Evolutionary conservation across 2,888 invertebrate species (phyloP).

Genomic region (Sarcophaga caerulescens): DNA sequence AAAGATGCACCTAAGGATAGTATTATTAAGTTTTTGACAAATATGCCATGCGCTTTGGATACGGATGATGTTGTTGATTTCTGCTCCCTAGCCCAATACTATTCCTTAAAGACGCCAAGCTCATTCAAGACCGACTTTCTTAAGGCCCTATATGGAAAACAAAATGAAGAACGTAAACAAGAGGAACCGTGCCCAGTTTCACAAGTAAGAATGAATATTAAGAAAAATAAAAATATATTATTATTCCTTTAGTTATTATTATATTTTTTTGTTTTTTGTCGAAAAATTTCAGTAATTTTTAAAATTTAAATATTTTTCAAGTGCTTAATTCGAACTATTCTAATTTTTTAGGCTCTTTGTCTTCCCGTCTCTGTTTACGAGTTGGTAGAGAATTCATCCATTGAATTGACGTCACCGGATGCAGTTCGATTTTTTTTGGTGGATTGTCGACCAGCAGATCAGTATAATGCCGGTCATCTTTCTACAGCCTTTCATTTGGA

Average conservation of each 20-base stretch:
- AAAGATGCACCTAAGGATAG: constrained; percentile 86
- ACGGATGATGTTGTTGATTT: constrained; percentile 98
- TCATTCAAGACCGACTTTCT: constrained; percentile 93
- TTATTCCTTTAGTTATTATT: neutral
- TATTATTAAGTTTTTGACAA: constrained; percentile 86
- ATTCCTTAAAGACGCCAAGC: constrained; percentile 94
- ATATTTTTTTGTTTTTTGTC: neutral
- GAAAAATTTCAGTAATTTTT: too few species aligned
- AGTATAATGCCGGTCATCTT: constrained; percentile 98
- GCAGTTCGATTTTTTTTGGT: constrained; percentile 95
- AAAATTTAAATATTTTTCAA: too few species aligned
- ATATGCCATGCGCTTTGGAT: constrained; percentile 93
- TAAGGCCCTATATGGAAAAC: constrained; percentile 85
- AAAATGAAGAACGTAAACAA: constrained; percentile 81
- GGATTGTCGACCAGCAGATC: constrained; percentile 97
- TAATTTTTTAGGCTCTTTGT: constrained; percentile 89
- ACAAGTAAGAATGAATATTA: constrained; percentile 68
- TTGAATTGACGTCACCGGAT: constrained; percentile 85
- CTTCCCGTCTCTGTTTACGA: constrained; percentile 97
- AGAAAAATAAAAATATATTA: neutral
- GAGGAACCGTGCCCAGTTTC: constrained; percentile 82
- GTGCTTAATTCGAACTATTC: neutral
- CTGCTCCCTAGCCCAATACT: constrained; percentile 97
- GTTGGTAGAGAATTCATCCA: constrained; percentile 90
- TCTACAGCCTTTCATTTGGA: constrained; percentile 99